Base-by-base conservation (phyloP, 1,140 invertebrate genomes). In the Calephelis virginiensis region DNA sequence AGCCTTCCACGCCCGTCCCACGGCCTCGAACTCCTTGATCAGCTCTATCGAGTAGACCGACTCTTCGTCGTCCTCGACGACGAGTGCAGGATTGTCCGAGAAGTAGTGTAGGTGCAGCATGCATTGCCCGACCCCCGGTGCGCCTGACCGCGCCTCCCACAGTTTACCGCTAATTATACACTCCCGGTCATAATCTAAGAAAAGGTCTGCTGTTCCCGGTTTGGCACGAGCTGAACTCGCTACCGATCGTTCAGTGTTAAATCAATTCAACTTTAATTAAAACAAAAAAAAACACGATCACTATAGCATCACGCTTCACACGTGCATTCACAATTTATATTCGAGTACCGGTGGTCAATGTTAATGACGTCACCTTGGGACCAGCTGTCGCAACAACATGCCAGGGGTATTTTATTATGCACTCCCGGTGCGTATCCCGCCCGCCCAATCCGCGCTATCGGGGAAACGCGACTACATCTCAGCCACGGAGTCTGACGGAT, bases 21-120 rank as follows among this genome's bases (percentile, higher is more conserved):
- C 93, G 49, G 94, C 92, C 73, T 96, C 96, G 87, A 97, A 97
- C 85, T 97, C 96, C 91, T 96, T 96, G 89, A 97, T 97, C 77
- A 96, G 94, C 83, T 96, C 95, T 77, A 95, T 92, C 38, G 94
- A 93, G 89, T 96, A 96, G 74, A 95, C 93, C 73, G 82, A 82
- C 66, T 93, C 93, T 63, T 93, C 93, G 82, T 94, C 94, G 72
- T 84, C 82, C 80, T 76, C 85, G 79, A 77, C 92, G 91, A 92
- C 90, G 83, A 95, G 87, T 83, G 93, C 91, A 80, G 93, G 92
- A 91, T 94, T 91, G 90, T 96, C 95, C 68, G 95, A 96, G 83
- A 94, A 96, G 91, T 95, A 96, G 83, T 96, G 95, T 87, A 96
- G 88, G 82, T 94, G 94, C 92, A 96, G 92, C 95, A 96, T 96